Base-by-base conservation (phyloP, 2,888 invertebrate genomes). In the Rotaria sp. region DNA sequence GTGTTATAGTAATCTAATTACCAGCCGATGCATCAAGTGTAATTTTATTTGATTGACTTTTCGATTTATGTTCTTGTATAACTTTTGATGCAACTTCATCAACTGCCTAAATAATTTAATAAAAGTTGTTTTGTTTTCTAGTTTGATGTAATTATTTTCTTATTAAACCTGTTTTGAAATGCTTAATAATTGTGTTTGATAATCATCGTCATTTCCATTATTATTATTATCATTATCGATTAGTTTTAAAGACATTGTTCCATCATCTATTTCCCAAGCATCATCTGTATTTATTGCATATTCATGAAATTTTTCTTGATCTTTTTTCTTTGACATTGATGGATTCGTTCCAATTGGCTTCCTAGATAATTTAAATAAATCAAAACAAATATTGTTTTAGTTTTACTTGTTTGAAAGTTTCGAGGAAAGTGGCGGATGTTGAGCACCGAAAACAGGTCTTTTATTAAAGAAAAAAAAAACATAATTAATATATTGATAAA, bases 1-100 rank as follows among this genome's bases (percentile, higher is more conserved):
- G 24, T 52, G 5, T 52, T 50, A 21, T 52, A 52, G 4, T 52
- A 13, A 26, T 67, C 7, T 35, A 2, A 30, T 75, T 45, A 80
- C 80, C 80, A 26, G 80, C 41, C 3, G 80, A 80, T 45, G 80
- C 41, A n/a, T 80, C 80, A 11, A 80, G 4, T 45, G 80, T 80
- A 26, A 80, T 26, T n/a, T 80, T 41, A 41, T 45, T 45, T 38
- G 80, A 80, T 80, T 41, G 45, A 80, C 15, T 26, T 80, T 45
- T 80, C 45, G 41, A 45, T 80, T 80, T 80, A 80, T 80, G 80
- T 80, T 80, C 45, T 80, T 80, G 80, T 45, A 80, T 80, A 45
- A 80, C n/a, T 45, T 45, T 41, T n/a, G 41, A 45, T 45, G 80
- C 80, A 26, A 80, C 80, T 45, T 80, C 80, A 45, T 80, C 45